Evolutionary conservation across 2,113 vertebrate species (phyloP), one percentile per base, ranked within the genome.

Genomic region (Holacanthus passer): DNA sequence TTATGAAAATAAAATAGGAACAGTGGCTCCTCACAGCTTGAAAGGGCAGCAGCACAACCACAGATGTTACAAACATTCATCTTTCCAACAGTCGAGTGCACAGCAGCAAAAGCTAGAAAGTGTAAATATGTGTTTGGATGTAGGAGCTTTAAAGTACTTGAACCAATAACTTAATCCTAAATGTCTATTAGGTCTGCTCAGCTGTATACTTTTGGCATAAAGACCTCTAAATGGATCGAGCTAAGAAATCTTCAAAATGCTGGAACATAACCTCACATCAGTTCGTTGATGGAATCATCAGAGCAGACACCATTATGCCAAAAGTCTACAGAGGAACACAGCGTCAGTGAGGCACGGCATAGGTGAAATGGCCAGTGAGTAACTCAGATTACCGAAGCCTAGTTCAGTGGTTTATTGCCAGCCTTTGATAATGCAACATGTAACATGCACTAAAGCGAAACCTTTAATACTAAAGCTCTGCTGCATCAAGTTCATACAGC

Each of bases 1-100:
- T 75, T 73, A 20, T 31, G 9, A 58, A 86, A 80, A 73, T 35
- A 52, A 69, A 76, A 63, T 1, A 76, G 9, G 66, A 60, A 56
- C 32, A 73, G 13, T 47, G 32, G 62, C 60, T 70, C 50, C 64
- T 68, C 64, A 29, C 24, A 41, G 52, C 37, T 70, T 60, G 43
- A 82, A 50, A 65, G 68, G 24, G 78, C 24, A 63, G 58, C 29
- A 50, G 37, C 67, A 80, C 48, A 72, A 62, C 29, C 39, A 58
- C 68, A 81, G 14, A 68, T 10, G 65, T 39, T 55, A 29, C 9
- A 71, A 7, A 65, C 7, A 27, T 53, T 35, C 4, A 45, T 81
- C 52, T 55, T 45, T 60, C 32, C 43, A 71, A 64, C 60, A 64
- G 27, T 62, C 62, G 13, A 43, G 69, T 41, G 32, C 58, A 81